phyloP scores from a whole-genome alignment of 1,140 invertebrate genomes.

The Lepidotrigona ventralis region DNA sequence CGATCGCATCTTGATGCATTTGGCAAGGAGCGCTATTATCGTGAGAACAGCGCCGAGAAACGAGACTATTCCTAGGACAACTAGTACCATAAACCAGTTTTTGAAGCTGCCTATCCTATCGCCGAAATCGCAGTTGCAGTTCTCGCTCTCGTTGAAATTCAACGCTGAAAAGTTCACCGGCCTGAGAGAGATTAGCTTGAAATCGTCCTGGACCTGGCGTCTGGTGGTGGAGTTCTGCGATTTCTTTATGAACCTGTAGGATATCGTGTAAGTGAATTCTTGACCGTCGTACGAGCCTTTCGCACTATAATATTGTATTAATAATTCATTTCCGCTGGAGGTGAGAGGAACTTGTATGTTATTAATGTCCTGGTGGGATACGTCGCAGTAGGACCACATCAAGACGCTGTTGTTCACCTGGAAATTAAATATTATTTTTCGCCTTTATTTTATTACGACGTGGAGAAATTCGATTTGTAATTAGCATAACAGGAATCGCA shows the following conservation, averaged over 20 bases:
- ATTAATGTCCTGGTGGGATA: slow-evolving; percentile 73
- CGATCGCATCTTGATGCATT: slow-evolving; percentile 69
- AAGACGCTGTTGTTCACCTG: slow-evolving; percentile 68
- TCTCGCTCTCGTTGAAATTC: slow-evolving; percentile 71
- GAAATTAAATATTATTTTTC: slow-evolving; percentile 9
- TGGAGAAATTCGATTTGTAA: not conserved
- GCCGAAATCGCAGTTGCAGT: slow-evolving; percentile 73
- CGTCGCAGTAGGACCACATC: slow-evolving; percentile 74
- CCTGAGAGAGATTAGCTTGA: slow-evolving; percentile 70
- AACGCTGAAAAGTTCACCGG: slow-evolving; percentile 73
- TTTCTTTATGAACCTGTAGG: slow-evolving; percentile 70
- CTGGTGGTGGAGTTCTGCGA: slow-evolving; percentile 62
- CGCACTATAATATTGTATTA: slow-evolving; percentile 73
- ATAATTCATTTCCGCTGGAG: slow-evolving; percentile 68
- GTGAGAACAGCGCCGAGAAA: slow-evolving; percentile 72
- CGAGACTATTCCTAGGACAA: slow-evolving; percentile 72
- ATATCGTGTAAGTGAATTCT: slow-evolving; percentile 73
- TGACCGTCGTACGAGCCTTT: slow-evolving; percentile 72
- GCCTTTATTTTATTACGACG: not conserved
- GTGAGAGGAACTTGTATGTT: slow-evolving; percentile 71
- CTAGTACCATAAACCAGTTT: slow-evolving; percentile 75
- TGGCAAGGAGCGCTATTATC: slow-evolving; percentile 68
- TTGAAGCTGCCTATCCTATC: slow-evolving; percentile 74
- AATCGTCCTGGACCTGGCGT: slow-evolving; percentile 61
- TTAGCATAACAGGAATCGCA: slow-evolving; percentile 16